These are phyloP conservation scores for Acanthosepion lycidas DNA, from an alignment of 2,888 invertebrate species.

Conservation along the genomic window DNA sequence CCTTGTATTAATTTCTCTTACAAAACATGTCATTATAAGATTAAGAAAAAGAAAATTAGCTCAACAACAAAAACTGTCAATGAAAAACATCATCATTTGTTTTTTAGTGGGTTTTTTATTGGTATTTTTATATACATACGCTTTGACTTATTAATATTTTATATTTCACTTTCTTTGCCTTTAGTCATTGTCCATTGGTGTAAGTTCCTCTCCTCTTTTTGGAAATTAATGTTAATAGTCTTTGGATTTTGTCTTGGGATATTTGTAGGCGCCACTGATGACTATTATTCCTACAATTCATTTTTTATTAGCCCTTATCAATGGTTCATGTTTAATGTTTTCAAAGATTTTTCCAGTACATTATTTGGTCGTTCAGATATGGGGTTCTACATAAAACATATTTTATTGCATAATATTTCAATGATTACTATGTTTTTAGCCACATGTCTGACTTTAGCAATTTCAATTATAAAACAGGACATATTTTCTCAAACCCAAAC, in stretches of 20 bases:
- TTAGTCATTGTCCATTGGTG: conserved; percentile 1
- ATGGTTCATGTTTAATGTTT: conserved; percentile 67
- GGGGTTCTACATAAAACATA: conserved; percentile 50
- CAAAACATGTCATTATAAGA: background rate
- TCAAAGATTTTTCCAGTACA: conserved; percentile 53
- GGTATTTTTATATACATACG: conserved; percentile 60
- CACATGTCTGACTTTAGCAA: background rate
- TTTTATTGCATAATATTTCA: conserved; percentile 51
- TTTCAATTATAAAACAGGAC: conserved; percentile 36
- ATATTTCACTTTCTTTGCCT: conserved; percentile 50
- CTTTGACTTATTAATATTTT: conserved; percentile 57
- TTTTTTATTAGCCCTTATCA: conserved; percentile 64
- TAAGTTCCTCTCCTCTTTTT: background rate
- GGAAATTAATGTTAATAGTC: conserved; percentile 38
- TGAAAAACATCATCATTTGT: background rate
- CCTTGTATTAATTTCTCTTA: background rate
- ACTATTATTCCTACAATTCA: conserved; percentile 58
- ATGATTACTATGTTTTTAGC: conserved; percentile 43
- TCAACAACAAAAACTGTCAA: background rate
- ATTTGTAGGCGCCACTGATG: conserved; percentile 59
- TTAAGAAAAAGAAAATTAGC: background rate
- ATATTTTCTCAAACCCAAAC: conserved; percentile 24
- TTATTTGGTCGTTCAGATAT: conserved; percentile 56
- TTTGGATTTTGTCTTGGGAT: conserved; percentile 57
- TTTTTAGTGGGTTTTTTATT: conserved; percentile 52